Percentiles rank a stretch among this genome's conserved stretches.
Conservation (phyloP, 2,888 invertebrate genomes). For the Frankliniella fusca region DNA sequence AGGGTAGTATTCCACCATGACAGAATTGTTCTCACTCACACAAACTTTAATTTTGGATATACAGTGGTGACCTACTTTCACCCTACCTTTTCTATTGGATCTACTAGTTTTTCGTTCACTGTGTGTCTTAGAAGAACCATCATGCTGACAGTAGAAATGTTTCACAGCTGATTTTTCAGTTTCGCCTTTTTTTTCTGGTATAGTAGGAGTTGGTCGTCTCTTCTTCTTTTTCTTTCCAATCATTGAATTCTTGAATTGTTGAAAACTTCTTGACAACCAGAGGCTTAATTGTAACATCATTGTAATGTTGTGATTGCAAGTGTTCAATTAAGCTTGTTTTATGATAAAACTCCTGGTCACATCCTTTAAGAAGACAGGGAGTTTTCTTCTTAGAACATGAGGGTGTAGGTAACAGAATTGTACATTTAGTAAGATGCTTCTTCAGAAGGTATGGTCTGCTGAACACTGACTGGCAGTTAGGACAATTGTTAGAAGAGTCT, state of each 20-base stretch:
- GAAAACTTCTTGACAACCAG: not conserved
- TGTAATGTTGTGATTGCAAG: not conserved
- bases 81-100: not conserved
- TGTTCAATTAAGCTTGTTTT: slow-evolving; percentile 19
- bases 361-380: slow-evolving; percentile 1
- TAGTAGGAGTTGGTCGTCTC: slow-evolving; percentile 22
- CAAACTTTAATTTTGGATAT: slow-evolving; percentile 17
- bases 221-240: slow-evolving; percentile 30
- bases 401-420: not conserved
- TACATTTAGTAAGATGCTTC: slow-evolving; percentile 5
- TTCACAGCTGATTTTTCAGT: not conserved
- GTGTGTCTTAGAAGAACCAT: slow-evolving; percentile 28
- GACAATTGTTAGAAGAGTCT: no score
- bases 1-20: slow-evolving; percentile 5
- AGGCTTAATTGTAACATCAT: slow-evolving; percentile 19
- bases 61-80: slow-evolving; percentile 20
- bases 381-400: not conserved
- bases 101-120: not conserved
- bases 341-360: not conserved
- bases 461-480: not conserved
- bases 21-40: not conserved
- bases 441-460: not conserved
- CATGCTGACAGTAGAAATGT: slow-evolving; percentile 30
- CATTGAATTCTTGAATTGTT: not conserved
- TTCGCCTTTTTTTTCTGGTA: slow-evolving; percentile 10